Conservation (phyloP, 2,797 vertebrate genomes). For the Phalloptychus januarius region DNA sequence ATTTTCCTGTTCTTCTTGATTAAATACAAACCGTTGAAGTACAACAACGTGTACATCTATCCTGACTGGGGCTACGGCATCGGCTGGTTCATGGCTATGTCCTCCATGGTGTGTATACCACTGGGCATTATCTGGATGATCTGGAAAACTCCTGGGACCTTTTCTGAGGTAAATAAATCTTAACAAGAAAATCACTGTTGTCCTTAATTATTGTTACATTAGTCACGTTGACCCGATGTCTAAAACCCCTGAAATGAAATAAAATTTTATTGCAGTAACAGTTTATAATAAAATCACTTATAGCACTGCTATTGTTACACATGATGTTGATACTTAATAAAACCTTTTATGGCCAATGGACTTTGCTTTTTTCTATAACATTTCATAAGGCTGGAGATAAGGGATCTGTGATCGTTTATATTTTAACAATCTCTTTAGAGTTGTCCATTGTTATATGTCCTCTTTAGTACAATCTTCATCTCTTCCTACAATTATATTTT, state of each 20-base stretch:
- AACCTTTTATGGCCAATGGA: neutral
- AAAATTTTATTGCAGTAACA: neutral
- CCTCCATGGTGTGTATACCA: conserved; percentile 97
- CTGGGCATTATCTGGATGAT: conserved; percentile 89
- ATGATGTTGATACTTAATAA: neutral
- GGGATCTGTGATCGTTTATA: neutral
- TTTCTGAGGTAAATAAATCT: conserved; percentile 85
- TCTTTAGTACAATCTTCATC: neutral
- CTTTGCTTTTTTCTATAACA: neutral
- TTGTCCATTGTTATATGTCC: neutral
- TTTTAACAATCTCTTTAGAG: neutral
- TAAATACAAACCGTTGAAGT: conserved; percentile 97
- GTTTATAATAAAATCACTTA: neutral
- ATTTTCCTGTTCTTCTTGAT: conserved; percentile 99
- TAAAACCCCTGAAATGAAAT: neutral
- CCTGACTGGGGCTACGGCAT: conserved; percentile 97
- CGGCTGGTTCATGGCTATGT: conserved; percentile 97
- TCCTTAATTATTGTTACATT: neutral
- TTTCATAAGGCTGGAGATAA: neutral
- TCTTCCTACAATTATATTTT: neutral
- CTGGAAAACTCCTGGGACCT: conserved; percentile 92
- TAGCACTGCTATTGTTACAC: neutral
- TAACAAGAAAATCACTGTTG: neutral
- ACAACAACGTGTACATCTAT: conserved; percentile 96
- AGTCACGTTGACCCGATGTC: neutral